Evolutionary conservation across 1,140 invertebrate species (phyloP).

Genomic region (Oryzaephilus surinamensis): DNA sequence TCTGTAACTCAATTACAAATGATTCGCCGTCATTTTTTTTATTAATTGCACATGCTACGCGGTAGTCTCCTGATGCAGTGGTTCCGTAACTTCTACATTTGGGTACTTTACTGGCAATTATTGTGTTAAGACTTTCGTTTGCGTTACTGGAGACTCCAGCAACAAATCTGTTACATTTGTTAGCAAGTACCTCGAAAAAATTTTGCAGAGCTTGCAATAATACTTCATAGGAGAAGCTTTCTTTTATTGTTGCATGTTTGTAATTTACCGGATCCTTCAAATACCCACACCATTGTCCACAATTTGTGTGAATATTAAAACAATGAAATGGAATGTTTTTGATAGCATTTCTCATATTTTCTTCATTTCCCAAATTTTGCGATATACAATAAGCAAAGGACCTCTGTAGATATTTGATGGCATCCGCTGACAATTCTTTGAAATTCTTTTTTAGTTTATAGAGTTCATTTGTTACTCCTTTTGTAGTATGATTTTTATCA

Average conservation of each 20-base stretch:
- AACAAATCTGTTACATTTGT: not conserved
- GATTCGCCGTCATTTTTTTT: no score
- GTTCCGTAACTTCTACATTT: not conserved
- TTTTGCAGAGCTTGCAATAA: not conserved
- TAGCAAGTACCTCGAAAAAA: not conserved
- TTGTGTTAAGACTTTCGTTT: slow-evolving; percentile 1
- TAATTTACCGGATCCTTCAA: not conserved
- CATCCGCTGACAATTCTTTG: not conserved
- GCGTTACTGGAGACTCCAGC: not conserved
- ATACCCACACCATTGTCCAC: slow-evolving; percentile 1
- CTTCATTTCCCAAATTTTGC: no score
- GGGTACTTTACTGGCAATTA: slow-evolving; percentile 1
- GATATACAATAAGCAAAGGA: no score
- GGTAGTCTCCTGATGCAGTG: not conserved
- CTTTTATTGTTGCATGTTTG: not conserved
- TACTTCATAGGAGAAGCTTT: not conserved
- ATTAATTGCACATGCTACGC: not conserved
- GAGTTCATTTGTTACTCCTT: not conserved
- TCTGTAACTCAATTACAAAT: no score
- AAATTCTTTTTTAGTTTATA: not conserved
- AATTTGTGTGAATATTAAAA: not conserved
- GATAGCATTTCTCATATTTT: not conserved
- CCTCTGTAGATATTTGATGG: no score
- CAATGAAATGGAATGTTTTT: not conserved
- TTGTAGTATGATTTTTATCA: not conserved